Evolutionary conservation across 2,113 vertebrate species (phyloP), one percentile per base, ranked within the genome.

Genomic region (Electrona antarctica): DNA sequence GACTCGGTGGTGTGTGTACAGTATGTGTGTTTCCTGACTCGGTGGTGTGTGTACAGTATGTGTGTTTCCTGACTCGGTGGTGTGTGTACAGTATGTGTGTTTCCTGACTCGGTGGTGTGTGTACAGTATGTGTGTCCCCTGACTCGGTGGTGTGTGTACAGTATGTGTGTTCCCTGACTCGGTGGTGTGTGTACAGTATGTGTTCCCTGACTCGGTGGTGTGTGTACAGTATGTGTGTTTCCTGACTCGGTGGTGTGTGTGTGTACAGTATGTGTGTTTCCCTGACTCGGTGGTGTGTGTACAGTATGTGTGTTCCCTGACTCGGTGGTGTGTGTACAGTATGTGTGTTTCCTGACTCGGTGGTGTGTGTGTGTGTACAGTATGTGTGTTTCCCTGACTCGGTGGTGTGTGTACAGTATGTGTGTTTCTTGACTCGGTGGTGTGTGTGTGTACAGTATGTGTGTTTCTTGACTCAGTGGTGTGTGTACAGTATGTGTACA

Each of bases 391-490:
- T 60, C 49, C n/a, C 0, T 59, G 48, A 33, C 21, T 3, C 8
- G 0, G 41, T 74, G 9, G 4, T 21, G 41, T 15, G 3, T 54
- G 1, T 51, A 41, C 33, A 41, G 33, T 41, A 41, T 41, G 33
- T 41, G 33, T 41, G 70, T 72, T 78, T 33, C 14, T 48, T 63
- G 48, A 33, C 21, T 3, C 8, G 0, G 41, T 74, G 9, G 4
- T 21, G 41, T 15, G 3, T 54, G 1, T 51, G 48, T 50, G 21
- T 21, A 41, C 33, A 41, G 33, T 41, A 41, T 41, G 33, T 41
- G 33, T 41, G 70, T 72, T 78, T 33, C 14, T 48, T 63, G 48
- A 33, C 21, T 3, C 8, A 1, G 41, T 74, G 9, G 4, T 21
- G 41, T 15, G 3, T 54, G 1, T 51, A n/a, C n/a, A n/a, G n/a